Evolutionary conservation across 2,888 invertebrate species (phyloP).

Genomic region (Aquatica leii): DNA sequence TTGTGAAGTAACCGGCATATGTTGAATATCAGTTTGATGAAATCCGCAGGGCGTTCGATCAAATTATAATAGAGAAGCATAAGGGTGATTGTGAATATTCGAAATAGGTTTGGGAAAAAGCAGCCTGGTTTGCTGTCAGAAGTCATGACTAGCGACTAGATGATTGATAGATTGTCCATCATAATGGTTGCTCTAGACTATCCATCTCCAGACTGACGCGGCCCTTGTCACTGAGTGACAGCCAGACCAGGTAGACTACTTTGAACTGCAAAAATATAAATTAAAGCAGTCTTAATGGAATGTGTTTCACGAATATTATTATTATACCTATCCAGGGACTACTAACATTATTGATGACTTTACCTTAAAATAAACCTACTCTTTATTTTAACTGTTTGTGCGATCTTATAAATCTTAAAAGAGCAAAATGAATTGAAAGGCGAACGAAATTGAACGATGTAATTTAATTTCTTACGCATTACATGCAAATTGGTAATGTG

Average conservation of each 20-base stretch:
- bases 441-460: constrained; percentile 18
- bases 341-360: constrained; percentile 6
- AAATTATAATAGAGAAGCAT: constrained; percentile 10
- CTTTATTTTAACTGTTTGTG: background rate
- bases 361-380: background rate
- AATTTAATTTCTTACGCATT: constrained; percentile 27
- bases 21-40: constrained; percentile 29
- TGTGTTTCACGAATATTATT: constrained; percentile 11
- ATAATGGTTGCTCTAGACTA: constrained; percentile 59
- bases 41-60: constrained; percentile 24
- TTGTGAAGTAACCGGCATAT: constrained; percentile 33
- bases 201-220: constrained; percentile 56
- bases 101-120: constrained; percentile 24
- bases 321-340: background rate
- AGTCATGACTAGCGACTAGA: constrained; percentile 57
- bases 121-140: constrained; percentile 49
- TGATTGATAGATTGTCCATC: constrained; percentile 63
- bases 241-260: constrained; percentile 49
- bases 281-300: constrained; percentile 26
- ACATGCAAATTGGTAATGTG: constrained; percentile 37
- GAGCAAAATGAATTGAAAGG: constrained; percentile 11
- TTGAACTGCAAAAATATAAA: constrained; percentile 34
- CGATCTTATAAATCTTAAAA: background rate
- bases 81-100: constrained; percentile 11
- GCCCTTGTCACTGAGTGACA: constrained; percentile 49